Percentiles rank a stretch among this genome's conserved stretches.
These are phyloP conservation scores for Rhopalosiphum maidis DNA, from an alignment of 1,140 invertebrate genomes.

Conservation along the genomic window DNA sequence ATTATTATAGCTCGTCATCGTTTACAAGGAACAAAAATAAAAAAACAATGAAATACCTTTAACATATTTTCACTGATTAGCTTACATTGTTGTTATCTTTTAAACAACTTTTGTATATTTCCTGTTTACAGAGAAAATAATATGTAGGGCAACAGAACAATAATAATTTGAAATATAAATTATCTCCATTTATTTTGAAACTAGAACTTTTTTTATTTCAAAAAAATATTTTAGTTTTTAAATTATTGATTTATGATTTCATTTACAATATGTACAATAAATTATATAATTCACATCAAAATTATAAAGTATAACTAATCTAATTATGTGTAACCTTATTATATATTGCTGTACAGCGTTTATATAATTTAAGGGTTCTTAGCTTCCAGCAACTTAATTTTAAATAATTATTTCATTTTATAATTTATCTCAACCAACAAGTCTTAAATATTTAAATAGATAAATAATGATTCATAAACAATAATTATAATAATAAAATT, in stretches of 20 bases:
- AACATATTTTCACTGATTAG: conserved; percentile 1
- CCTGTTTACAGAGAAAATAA: background rate
- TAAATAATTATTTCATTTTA: background rate
- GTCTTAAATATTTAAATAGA: background rate
- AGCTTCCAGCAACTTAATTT: background rate
- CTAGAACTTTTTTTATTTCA: background rate
- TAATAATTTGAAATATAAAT: background rate
- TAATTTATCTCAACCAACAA: background rate
- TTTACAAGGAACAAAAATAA: background rate
- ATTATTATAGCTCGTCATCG: background rate
- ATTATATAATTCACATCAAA: background rate
- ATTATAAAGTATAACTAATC: background rate
- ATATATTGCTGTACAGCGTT: background rate
- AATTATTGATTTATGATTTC: background rate
- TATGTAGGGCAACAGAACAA: background rate
- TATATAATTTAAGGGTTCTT: background rate
- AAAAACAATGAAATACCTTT: background rate
- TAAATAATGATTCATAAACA: conserved; percentile 12
- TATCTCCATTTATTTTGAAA: background rate
- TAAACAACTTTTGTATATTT: background rate
- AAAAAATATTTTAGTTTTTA: background rate
- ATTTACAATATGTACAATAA: background rate
- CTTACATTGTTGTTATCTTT: conserved; percentile 1
- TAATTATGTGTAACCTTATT: background rate
- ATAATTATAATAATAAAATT: background rate